Evolutionary conservation across 2,113 vertebrate genomes (phyloP).

Genomic region (Cochlearius cochlearius): DNA sequence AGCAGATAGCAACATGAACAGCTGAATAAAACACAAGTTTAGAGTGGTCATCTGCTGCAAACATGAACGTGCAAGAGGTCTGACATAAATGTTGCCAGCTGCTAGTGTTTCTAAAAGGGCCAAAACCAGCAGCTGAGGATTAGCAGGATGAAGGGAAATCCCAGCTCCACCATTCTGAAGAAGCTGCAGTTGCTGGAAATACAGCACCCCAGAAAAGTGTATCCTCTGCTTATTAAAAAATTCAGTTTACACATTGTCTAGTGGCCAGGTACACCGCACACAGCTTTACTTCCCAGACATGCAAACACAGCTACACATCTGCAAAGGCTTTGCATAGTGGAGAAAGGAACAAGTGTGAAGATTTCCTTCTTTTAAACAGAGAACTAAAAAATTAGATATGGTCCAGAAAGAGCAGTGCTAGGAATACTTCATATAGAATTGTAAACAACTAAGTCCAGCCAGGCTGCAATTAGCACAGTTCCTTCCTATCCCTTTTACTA

Average conservation of each 20-base stretch:
- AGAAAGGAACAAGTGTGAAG: not conserved
- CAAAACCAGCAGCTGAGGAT: conserved; percentile 34
- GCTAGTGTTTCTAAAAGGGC: not conserved
- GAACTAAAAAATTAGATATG: not conserved
- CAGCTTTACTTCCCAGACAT: not conserved
- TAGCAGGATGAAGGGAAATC: not conserved
- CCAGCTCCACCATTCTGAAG: not conserved
- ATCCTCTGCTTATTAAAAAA: not conserved
- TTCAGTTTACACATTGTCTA: not conserved
- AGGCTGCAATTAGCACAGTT: not conserved
- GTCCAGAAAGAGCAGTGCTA: not conserved
- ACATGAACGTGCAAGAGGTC: not conserved
- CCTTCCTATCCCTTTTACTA: not conserved
- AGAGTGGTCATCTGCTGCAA: not conserved
- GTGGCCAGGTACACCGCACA: not conserved
- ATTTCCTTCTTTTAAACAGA: not conserved
- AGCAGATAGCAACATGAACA: not conserved
- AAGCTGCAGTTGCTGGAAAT: not conserved
- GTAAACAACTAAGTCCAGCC: not conserved
- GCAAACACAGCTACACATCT: not conserved
- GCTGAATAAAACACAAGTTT: not conserved
- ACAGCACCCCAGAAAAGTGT: not conserved
- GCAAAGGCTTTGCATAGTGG: not conserved
- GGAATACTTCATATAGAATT: not conserved
- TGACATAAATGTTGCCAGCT: not conserved